Percentiles rank a stretch among this genome's conserved stretches.
These are phyloP conservation scores for Xiphorhynchus erythropygius DNA, from an alignment of 2,797 vertebrate species.

Conservation along the genomic window DNA sequence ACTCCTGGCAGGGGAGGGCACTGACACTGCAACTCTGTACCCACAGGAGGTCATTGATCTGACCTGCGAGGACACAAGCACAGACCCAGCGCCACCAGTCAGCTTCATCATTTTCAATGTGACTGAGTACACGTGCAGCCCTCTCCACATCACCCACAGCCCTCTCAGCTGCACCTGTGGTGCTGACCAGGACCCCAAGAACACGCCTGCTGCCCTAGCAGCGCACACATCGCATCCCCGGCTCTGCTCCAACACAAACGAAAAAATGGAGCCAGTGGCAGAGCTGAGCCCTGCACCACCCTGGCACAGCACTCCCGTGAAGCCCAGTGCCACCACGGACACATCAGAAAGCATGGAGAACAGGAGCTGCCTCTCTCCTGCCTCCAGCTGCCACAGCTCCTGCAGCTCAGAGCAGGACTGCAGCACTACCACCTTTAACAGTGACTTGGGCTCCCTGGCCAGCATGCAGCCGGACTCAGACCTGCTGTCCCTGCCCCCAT, in stretches of 20 bases:
- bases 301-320: accelerated
- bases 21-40: neutral
- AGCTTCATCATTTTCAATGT: too few relatives aligned
- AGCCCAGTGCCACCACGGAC: neutral
- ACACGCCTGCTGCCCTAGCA: neutral
- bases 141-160: too few relatives aligned
- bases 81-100: accelerated
- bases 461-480: constrained; percentile 28
- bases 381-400: neutral
- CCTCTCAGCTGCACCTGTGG: too few relatives aligned
- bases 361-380: neutral
- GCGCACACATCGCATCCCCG: accelerated
- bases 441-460: constrained; percentile 60
- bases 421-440: constrained; percentile 52
- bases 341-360: neutral
- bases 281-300: neutral
- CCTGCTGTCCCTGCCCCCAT: neutral
- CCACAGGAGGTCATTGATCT: constrained; percentile 79
- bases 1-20: neutral
- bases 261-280: neutral
- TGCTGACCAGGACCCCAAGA: neutral
- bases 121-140: too few relatives aligned
- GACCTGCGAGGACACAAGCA: constrained; percentile 56
- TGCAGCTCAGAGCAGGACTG: constrained; percentile 19
- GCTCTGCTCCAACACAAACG: neutral